Evolutionary conservation across 2,113 vertebrate species (phyloP), one percentile per base, ranked within the genome.

Genomic region (Sturnira hondurensis): DNA sequence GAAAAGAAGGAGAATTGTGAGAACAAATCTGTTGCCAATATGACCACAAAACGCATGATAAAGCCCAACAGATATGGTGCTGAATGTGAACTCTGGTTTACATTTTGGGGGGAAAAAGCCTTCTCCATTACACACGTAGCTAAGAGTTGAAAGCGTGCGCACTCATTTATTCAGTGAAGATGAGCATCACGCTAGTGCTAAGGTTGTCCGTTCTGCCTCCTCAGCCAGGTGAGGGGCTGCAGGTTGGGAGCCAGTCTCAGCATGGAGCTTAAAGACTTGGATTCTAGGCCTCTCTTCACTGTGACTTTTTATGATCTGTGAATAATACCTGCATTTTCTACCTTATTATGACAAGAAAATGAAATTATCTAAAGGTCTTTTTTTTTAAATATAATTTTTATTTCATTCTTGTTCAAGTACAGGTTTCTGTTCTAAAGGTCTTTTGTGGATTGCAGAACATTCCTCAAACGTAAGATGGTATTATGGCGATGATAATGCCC

Each of bases 1-100:
- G 77, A 82, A 93, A 97, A 92, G 65, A 85, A 70, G 93, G 81
- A 68, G 96, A 85, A 81, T 56, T 71, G 80, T 50, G 70, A 95
- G 90, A 93, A 76, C 31, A 82, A 92, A 45, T 85, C 58, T 95
- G 63, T 47, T 81, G 76, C 41, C 38, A 89, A 41, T 71, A 41
- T 36, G 89, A 89, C 81, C 58, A 54, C 87, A 87, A 93, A 68
- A 54, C 33, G 61, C 31, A 11, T 2, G 54, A 65, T 22, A 65
- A 67, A 68, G 68, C 67, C 36, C 26, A 31, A 1, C 24, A 91
- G 83, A 89, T 31, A 73, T 33, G 22, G 45, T 36, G 71, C 54
- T 88, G 52, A 81, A 20, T 52, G 70, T 47, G 77, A 63, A 50
- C 88, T 73, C 76, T 63, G 26, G 19, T 70, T 95, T 76, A 41